Evolutionary conservation across 2,797 vertebrate species (phyloP), one percentile per base, ranked within the genome.

Genomic region (Acrossocheilus wenchowensis): DNA sequence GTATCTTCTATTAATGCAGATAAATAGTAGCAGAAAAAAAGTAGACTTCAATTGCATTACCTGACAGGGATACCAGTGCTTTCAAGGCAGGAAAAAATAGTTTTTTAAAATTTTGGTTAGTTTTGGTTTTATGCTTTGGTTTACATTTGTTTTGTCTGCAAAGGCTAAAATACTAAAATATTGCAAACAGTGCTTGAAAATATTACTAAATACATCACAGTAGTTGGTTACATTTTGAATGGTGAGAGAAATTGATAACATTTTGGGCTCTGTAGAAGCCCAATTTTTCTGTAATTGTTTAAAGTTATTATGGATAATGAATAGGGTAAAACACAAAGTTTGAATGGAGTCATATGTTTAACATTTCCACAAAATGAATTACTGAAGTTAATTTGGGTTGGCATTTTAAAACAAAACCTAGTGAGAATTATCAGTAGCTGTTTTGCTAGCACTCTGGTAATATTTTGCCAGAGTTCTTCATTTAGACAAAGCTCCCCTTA

Each of bases 401-500:
- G 9, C 23, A 23, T 5, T 78, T 62, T 62, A 64, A 62, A 64
- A 19, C 39, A 11, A 10, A 26, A 9, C 23, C 1, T 30, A 45
- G 7, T 78, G 54, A 17, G 6, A 43, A n/a, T 45, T 12, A 64
- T 45, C 57, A 79, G 19, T 26, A 45, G 14, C 39, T 62, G 54
- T 79, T 62, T 68, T 45, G 57, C 39, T 7, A 62, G 36, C 54
- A 62, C 23, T 78, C 52, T 5, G 1, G 36, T 62, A 64, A 62
- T 80, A 64, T 80, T 82, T 82, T 60, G 3, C 43, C 52, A 30
- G 39, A 60, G 52, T 43, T 82, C 23, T 72, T 41, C 10, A 23
- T 43, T 23, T 23, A 15, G 39, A 83, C 71, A 48, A 74, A 54
- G n/a, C 9, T 0, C 12, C 62, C 41, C 19, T 83, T 83, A 62